Percentiles rank a stretch among this genome's conserved stretches.
Conservation (phyloP, 2,888 invertebrate genomes). For the Parnassius mnemosyne region DNA sequence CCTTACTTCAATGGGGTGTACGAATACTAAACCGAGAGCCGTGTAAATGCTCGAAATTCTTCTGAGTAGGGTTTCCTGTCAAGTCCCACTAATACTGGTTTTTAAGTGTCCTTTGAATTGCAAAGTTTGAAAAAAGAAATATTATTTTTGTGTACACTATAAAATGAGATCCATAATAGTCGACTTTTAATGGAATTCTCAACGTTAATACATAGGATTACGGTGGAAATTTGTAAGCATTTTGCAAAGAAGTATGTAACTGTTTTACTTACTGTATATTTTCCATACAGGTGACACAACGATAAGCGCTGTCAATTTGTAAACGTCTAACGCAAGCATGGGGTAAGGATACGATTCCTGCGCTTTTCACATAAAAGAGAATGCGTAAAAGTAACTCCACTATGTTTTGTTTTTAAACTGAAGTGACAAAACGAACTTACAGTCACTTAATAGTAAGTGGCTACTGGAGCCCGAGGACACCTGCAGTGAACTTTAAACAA, state of each 20-base stretch:
- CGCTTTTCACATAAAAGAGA: no score
- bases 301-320: constrained; percentile 18
- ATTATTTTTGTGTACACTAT: not conserved
- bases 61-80: not conserved
- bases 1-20: constrained; percentile 1
- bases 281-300: constrained; percentile 11
- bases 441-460: no score
- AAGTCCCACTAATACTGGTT: constrained; percentile 1
- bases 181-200: not conserved
- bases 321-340: constrained; percentile 9
- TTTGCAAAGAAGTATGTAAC: not conserved
- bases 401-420: no score
- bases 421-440: no score
- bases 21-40: not conserved
- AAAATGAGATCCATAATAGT: not conserved
- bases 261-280: constrained; percentile 1
- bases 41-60: constrained; percentile 1
- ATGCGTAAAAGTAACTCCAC: no score
- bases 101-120: not conserved
- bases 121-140: not conserved
- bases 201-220: not conserved
- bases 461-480: no score
- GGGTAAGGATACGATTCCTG: not conserved
- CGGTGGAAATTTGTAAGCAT: not conserved
- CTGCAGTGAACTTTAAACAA: no score